Evolutionary conservation across 2,888 invertebrate genomes (phyloP), one percentile per base, ranked within the genome.

Genomic region (Stratiomys singularior): DNA sequence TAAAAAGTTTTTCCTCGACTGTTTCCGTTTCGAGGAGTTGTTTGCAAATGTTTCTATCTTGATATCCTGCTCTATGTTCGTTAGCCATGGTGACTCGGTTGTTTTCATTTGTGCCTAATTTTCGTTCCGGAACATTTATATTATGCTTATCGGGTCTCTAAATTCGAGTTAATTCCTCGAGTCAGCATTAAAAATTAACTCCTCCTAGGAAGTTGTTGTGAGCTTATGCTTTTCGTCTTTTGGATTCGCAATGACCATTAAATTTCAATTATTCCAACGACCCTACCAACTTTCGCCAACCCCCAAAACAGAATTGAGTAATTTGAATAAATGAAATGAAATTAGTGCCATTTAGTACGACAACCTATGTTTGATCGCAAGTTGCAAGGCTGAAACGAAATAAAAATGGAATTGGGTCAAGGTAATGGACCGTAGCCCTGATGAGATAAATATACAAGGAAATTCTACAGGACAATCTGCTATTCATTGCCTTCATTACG

Each of bases 1-100:
- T 79, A 67, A 79, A 79, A 79, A 79, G 79, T 79, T 78, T 79
- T 37, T 74, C 44, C 23, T 15, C 21, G 37, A 5, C 52, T 18
- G 25, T 25, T 60, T 46, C 47, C 9, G 25, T 46, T 69, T 25
- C n/a, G 30, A 66, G 21, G 37, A 28, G 72, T 30, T 25, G 18
- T 1, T 23, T 60, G 74, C 60, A 13, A 37, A 37, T 37, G 37
- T 37, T 72, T 28, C 13, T 21, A 28, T 52, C 58, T 28, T 1
- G 7, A 21, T 60, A 11, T 23, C 18, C 21, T 13, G n/a, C 11
- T 56, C 47, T 47, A 25, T 25, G 47, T 69, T 47, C 44, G 46
- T 56, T 74, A 60, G 58, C 23, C 74, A 58, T 74, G 69, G 69
- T 44, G 44, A 74, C 60, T 30, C 60, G 25, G 25, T 60, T 30